phyloP scores from a whole-genome alignment of 2,113 vertebrate species.

The Actinemys pallida region DNA sequence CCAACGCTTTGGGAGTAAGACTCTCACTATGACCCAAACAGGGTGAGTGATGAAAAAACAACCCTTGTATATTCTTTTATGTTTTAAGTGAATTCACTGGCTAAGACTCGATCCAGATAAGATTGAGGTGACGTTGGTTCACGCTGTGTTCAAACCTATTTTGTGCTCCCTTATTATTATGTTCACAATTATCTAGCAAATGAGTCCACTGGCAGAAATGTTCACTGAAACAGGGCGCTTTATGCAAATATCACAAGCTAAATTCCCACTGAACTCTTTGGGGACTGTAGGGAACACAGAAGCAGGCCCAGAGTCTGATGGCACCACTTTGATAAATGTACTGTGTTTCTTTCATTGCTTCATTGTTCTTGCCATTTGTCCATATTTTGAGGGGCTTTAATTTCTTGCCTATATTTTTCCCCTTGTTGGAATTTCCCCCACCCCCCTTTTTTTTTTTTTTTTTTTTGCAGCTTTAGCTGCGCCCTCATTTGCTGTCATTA shows the following conservation, averaged over 20 bases:
- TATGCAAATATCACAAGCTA: neutral
- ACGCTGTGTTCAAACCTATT: neutral
- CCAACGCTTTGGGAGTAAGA: neutral
- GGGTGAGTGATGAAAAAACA: neutral
- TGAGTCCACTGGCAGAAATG: neutral
- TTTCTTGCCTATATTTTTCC: neutral
- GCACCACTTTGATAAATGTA: neutral
- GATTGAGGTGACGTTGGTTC: neutral
- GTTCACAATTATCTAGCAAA: neutral
- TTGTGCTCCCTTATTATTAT: neutral
- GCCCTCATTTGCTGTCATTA: neutral
- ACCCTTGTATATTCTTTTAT: neutral
- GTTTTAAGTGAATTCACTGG: neutral
- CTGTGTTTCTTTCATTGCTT: neutral
- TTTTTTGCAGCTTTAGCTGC: neutral
- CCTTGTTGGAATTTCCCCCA: neutral
- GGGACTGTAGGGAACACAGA: neutral
- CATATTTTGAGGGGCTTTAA: neutral
- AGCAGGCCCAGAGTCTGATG: neutral
- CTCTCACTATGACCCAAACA: neutral
- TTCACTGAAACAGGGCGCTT: neutral
- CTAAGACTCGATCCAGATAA: neutral
- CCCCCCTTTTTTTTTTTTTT: too few relatives aligned
- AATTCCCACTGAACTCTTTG: neutral
- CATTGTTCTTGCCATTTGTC: neutral